These are phyloP conservation scores for Mastigias papua DNA, from an alignment of 30 jellyfish, hydroid and myxozoan species.

Conservation along the genomic window DNA sequence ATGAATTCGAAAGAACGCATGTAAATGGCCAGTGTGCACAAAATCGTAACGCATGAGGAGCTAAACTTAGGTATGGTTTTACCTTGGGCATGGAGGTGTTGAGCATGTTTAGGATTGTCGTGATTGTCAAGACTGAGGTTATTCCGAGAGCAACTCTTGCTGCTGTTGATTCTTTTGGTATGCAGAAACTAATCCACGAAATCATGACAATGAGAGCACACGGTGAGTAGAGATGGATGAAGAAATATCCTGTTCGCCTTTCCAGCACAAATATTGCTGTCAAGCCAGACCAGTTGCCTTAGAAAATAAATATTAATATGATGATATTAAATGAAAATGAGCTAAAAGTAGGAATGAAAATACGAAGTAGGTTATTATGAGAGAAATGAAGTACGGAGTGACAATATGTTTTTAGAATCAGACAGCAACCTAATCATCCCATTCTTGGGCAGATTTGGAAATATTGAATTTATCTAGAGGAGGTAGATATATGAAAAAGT, in stretches of 20 bases:
- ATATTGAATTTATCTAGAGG: too few relatives aligned
- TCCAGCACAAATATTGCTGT: conserved; percentile 83
- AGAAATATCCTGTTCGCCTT: conserved; percentile 88
- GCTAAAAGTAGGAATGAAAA: not conserved
- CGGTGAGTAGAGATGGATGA: conserved; percentile 88
- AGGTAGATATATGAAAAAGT: too few relatives aligned
- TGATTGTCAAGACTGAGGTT: conserved; percentile 87
- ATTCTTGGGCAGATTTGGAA: too few relatives aligned
- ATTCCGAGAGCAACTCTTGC: conserved; percentile 96
- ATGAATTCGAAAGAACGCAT: too few relatives aligned
- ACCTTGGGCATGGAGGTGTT: conserved; percentile 96
- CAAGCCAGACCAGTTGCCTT: conserved; percentile 89
- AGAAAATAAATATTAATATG: not conserved
- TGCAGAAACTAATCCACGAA: conserved; percentile 92
- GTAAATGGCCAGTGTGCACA: too few relatives aligned
- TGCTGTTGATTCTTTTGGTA: conserved; percentile 95
- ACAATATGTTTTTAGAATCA: too few relatives aligned
- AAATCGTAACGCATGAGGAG: too few relatives aligned
- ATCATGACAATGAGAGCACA: conserved; percentile 94
- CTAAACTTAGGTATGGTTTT: too few relatives aligned
- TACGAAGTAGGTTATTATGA: too few relatives aligned
- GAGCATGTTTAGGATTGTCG: conserved; percentile 88
- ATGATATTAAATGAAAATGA: not conserved
- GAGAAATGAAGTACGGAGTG: too few relatives aligned
- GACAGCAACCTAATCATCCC: too few relatives aligned